Base-by-base conservation (phyloP, 2,113 vertebrate genomes). In the Corythaeola cristata region DNA sequence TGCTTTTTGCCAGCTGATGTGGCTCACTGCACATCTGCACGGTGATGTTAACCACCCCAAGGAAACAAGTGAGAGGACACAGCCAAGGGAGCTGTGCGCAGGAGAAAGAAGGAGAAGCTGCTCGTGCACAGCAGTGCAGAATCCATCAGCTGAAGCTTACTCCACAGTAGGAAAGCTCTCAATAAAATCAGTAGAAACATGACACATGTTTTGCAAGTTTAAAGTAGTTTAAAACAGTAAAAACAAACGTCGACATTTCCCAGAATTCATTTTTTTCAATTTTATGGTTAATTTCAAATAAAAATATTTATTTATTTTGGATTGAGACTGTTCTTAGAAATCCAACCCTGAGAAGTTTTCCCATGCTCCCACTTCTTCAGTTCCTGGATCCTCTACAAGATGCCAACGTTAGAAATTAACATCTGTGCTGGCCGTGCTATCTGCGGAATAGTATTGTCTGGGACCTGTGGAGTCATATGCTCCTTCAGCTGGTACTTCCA, bases 61-160 rank as follows among this genome's bases (percentile, higher is more conserved):
- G 37, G 62, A 64, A 67, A 37, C 4, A 49, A 33, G 14, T 0
- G 3, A 58, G 45, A 82, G 12, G 28, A 30, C 16, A 49, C 26
- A 60, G 16, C 28, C 39, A 37, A n/a, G 28, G 24, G 15, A 76
- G 11, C 1, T 3, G 18, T 16, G 37, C 11, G 9, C 0, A 0
- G 3, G 6, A 14, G 27, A 7, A 45, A 35, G 18, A 62, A 58
- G 52, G 27, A 66, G 30, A 62, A 81, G 35, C 35, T 35, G 37
- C 12, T 13, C 6, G 1, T 12, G 17, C 12, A 26, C 27, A 39
- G 19, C 13, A 33, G 16, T 11, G 41, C n/a, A 58, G 47, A 62
- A 87, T 52, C 39, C 33, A 20, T 47, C 35, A 77, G 26, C 23
- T 44, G 55, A 69, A 80, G n/a, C 12, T 44, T 41, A 14, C 41